Conservation (phyloP, 2,113 vertebrate genomes). For the Apteryx mantelli region DNA sequence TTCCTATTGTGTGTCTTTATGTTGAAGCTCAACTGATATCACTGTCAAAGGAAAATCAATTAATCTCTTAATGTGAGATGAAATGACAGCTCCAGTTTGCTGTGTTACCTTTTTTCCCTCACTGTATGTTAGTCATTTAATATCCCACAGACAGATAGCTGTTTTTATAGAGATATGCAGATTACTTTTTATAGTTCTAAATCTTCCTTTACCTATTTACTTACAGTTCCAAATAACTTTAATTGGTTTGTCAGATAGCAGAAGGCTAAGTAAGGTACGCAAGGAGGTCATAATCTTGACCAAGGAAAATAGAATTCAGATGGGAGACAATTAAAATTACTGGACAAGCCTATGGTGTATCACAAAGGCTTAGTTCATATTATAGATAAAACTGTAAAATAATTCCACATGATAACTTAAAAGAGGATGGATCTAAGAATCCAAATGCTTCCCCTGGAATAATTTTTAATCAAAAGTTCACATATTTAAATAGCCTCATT, state of each 20-base stretch:
- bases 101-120: conserved; percentile 29
- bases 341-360: background rate
- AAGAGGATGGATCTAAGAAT: background rate
- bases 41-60: conserved; percentile 32
- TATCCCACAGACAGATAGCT: background rate
- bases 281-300: background rate
- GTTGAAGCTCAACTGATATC: background rate
- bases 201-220: background rate
- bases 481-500: background rate
- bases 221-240: conserved; percentile 1
- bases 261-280: background rate
- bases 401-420: background rate
- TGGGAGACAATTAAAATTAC: background rate
- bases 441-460: background rate
- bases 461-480: background rate
- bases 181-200: conserved; percentile 7
- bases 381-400: background rate
- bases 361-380: background rate
- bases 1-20: background rate
- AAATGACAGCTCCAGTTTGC: conserved; percentile 25
- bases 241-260: background rate
- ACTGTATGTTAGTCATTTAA: background rate
- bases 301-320: background rate
- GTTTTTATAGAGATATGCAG: conserved; percentile 2
- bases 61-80: conserved; percentile 11